These are phyloP conservation scores for Melanophora roralis DNA, from an alignment of 2,888 invertebrate genomes.

Conservation along the genomic window DNA sequence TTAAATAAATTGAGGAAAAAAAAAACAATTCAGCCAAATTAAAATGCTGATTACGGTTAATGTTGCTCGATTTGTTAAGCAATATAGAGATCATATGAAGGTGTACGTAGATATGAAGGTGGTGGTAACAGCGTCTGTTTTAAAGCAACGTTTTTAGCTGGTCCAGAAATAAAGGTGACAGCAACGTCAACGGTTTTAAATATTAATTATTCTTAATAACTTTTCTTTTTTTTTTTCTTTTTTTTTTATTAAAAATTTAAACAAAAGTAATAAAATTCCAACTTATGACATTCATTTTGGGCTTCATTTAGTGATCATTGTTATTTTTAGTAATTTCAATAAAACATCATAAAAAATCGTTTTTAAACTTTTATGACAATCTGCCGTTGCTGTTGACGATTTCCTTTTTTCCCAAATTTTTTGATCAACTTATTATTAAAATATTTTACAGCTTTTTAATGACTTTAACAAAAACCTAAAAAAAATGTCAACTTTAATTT, in stretches of 20 bases:
- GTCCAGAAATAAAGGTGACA: constrained; percentile 40
- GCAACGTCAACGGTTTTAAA: constrained; percentile 59
- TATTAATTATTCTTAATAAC: constrained; percentile 42
- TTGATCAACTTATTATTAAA: constrained; percentile 22
- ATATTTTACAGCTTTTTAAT: constrained; percentile 39
- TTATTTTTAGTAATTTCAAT: constrained; percentile 34
- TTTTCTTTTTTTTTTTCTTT: constrained; percentile 29
- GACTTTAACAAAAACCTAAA: constrained; percentile 37
- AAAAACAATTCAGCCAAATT: neutral
- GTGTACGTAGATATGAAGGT: neutral
- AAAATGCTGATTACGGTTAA: neutral
- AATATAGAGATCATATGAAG: constrained; percentile 1
- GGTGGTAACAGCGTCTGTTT: no score
- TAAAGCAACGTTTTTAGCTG: no score
- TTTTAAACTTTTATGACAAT: constrained; percentile 59
- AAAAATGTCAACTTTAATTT: constrained; percentile 54
- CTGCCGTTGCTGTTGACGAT: constrained; percentile 13
- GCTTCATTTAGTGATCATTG: constrained; percentile 56
- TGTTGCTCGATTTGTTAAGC: constrained; percentile 12
- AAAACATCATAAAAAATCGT: constrained; percentile 25
- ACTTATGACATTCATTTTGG: constrained; percentile 54
- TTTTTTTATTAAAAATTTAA: constrained; percentile 9
- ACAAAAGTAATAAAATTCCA: constrained; percentile 52
- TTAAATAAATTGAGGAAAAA: neutral
- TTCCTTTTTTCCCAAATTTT: constrained; percentile 19